Percentiles rank a stretch among this genome's conserved stretches.
These are phyloP conservation scores for Helicoverpa zea DNA, from an alignment of 1,140 invertebrate species.

Conservation along the genomic window DNA sequence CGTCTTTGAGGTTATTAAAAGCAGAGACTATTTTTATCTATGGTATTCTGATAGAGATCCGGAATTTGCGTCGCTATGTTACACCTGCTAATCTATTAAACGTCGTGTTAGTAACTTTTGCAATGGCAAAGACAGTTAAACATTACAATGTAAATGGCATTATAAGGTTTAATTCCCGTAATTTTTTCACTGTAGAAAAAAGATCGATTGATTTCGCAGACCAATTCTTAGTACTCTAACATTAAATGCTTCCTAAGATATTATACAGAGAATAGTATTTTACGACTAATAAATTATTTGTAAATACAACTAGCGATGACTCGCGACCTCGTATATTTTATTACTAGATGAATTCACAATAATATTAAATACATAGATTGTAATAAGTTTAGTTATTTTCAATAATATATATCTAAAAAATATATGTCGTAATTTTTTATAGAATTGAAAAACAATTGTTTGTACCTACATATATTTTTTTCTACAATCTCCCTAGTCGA, in stretches of 20 bases:
- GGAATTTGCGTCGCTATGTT: not conserved
- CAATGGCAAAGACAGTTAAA: no score
- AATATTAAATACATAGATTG: not conserved
- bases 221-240: not conserved
- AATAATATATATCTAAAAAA: no score
- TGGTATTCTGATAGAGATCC: constrained; percentile 6
- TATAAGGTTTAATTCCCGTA: not conserved
- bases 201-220: not conserved
- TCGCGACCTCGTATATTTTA: not conserved
- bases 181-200: not conserved
- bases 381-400: no score
- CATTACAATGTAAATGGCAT: not conserved
- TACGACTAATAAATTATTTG: constrained; percentile 33
- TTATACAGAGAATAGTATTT: not conserved
- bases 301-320: constrained; percentile 3
- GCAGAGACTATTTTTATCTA: not conserved
- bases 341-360: not conserved
- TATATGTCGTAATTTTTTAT: no score
- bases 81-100: not conserved
- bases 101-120: not conserved
- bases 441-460: no score
- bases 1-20: not conserved
- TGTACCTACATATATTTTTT: not conserved
- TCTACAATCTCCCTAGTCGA: not conserved
- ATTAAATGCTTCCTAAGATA: constrained; percentile 3